These are phyloP conservation scores for Phoenoteleia sp. DNA, from an alignment of 2,888 invertebrate genomes.

Conservation along the genomic window DNA sequence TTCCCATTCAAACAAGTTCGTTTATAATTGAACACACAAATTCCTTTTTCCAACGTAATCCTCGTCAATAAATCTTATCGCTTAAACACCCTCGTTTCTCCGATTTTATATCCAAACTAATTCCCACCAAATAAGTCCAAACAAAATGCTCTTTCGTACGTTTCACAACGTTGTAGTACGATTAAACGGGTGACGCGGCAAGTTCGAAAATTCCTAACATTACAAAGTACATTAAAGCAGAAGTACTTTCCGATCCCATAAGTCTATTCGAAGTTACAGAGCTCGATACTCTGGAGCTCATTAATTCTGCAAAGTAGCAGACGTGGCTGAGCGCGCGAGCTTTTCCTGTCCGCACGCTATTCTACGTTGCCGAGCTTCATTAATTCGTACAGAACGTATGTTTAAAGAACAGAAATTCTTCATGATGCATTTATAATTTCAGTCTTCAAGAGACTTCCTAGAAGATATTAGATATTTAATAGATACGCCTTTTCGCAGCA, in stretches of 20 bases:
- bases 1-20: constrained; percentile 21
- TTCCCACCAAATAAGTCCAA: constrained; percentile 32
- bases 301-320: constrained; percentile 71
- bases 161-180: constrained; percentile 43
- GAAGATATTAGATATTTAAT: neutral
- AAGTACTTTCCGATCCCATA: constrained; percentile 67
- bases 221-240: constrained; percentile 66
- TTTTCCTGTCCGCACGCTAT: constrained; percentile 56
- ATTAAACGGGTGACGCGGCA: constrained; percentile 64
- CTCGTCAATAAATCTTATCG: constrained; percentile 40
- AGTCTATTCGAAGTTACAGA: constrained; percentile 65
- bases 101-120: constrained; percentile 55
- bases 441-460: too few relatives aligned
- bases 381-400: constrained; percentile 39
- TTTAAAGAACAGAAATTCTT: constrained; percentile 44
- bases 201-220: constrained; percentile 64
- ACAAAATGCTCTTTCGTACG: constrained; percentile 19
- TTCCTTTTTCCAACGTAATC: constrained; percentile 31
- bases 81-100: constrained; percentile 39
- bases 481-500: too few relatives aligned
- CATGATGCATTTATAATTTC: constrained; percentile 30
- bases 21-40: constrained; percentile 40
- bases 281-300: constrained; percentile 67
- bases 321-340: constrained; percentile 41
- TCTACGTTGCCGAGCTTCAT: constrained; percentile 25